Base-by-base conservation (phyloP, 1,140 invertebrate species). In the Drosophila nebulosa region DNA sequence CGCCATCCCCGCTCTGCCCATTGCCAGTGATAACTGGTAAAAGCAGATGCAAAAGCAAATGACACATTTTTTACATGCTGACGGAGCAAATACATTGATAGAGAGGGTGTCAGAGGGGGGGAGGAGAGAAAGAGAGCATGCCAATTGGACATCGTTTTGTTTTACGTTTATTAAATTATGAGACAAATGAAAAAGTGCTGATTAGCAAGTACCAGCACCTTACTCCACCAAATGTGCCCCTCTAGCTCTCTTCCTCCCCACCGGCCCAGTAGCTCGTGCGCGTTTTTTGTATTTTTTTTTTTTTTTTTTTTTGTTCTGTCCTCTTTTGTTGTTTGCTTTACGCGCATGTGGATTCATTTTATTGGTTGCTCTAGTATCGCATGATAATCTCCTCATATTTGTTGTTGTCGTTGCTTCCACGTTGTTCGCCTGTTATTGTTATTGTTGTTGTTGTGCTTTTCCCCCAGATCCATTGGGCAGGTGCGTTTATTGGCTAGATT, bases 271-370 rank as follows among this genome's bases (percentile, higher is more conserved):
- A 18, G 53, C 52, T 51, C 51, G 39, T 64, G 69, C 72, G 72
- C 71, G 9, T 30, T 9, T 30, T 30, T 30, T 0, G n/a, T n/a
- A n/a, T 26, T 26, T 3, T 30, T 9, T 30, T 2, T 30, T 30
- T 27, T 27, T 1, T 27, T 27, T 1, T 27, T 5, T 27, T 5
- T 59, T 72, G 69, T 74, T 65, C 53, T 58, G 65, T 60, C 55
- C 30, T 55, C 10, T 61, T 61, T 46, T 27, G 27, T 21, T 22
- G n/a, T 22, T 70, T 62, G 46, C 55, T 64, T 67, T 39, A 26
- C 65, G 58, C 58, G 65, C 80, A 84, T 90, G 88, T 90, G 88
- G 88, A 84, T 90, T 88, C 77, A 27, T 90, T 88, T 90, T 88
- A 90, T 90, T 90, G 88, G 88, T 84, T 84, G 70, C 77, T 78